Percentiles rank a stretch among this genome's conserved stretches.
Evolutionary conservation across 2,113 vertebrate species (phyloP).

Genomic region (Leucopsar rothschildi): DNA sequence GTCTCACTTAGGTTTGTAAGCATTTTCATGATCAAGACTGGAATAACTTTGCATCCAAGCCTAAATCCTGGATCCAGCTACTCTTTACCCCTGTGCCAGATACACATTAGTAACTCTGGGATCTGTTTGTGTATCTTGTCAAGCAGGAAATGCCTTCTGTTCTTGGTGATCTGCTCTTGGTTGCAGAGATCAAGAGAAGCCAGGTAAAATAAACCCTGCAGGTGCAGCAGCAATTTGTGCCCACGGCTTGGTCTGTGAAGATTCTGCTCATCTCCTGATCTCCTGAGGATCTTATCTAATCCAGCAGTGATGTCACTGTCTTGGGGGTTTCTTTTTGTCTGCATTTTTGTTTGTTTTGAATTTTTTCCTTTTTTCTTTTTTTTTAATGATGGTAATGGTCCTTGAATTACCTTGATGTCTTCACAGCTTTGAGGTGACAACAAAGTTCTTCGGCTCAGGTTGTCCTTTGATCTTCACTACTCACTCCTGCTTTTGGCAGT

Average conservation of each 20-base stretch:
- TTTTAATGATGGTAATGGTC: background rate
- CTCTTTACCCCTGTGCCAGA: background rate
- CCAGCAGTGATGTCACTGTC: background rate
- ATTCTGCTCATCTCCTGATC: background rate
- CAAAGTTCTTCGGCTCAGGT: background rate
- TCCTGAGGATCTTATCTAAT: background rate
- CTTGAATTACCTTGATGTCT: background rate
- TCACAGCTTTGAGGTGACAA: background rate
- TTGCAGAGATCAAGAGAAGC: background rate
- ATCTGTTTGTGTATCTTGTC: background rate
- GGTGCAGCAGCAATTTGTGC: background rate
- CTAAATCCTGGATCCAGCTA: background rate
- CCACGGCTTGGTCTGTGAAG: background rate
- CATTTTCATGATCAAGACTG: background rate
- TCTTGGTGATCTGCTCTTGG: background rate
- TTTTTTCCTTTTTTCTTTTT: no score
- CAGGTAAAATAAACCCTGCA: background rate
- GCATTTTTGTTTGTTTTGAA: background rate
- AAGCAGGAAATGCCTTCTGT: background rate
- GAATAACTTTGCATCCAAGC: background rate
- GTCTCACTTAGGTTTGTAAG: background rate
- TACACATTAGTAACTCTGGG: background rate
- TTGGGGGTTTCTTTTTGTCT: background rate
- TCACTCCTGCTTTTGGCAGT: background rate
- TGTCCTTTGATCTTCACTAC: background rate